Evolutionary conservation across 2,113 vertebrate genomes (phyloP).

Genomic region (Vulpes ferrilata): DNA sequence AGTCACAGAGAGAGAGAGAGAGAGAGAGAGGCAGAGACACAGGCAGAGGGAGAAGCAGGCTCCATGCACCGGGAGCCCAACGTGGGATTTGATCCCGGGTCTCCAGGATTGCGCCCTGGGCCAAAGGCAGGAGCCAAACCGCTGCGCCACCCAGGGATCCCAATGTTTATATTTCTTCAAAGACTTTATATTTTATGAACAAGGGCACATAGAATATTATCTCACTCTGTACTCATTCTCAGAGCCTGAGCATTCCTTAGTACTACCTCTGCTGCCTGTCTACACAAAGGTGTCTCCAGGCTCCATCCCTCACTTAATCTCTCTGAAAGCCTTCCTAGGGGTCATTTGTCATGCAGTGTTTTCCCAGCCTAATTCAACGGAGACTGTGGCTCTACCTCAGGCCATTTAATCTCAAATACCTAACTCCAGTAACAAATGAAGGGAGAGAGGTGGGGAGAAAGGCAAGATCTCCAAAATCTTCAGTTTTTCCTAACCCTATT

Average conservation of each 20-base stretch:
- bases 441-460: background rate
- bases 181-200: background rate
- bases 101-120: too few species aligned
- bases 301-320: background rate
- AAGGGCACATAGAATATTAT: background rate
- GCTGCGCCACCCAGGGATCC: too few species aligned
- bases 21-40: too few species aligned
- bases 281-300: background rate
- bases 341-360: background rate
- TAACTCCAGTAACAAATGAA: background rate
- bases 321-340: background rate
- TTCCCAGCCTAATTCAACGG: background rate
- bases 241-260: background rate
- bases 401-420: background rate
- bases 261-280: background rate
- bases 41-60: too few species aligned
- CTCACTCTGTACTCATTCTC: background rate
- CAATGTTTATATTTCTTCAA: background rate
- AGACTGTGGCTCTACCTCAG: background rate
- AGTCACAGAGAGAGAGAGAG: too few species aligned
- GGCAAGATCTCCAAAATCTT: background rate
- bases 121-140: too few species aligned
- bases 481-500: background rate
- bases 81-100: too few species aligned
- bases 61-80: too few species aligned